Conservation (phyloP, 2,113 vertebrate genomes). For the Micromys minutus region DNA sequence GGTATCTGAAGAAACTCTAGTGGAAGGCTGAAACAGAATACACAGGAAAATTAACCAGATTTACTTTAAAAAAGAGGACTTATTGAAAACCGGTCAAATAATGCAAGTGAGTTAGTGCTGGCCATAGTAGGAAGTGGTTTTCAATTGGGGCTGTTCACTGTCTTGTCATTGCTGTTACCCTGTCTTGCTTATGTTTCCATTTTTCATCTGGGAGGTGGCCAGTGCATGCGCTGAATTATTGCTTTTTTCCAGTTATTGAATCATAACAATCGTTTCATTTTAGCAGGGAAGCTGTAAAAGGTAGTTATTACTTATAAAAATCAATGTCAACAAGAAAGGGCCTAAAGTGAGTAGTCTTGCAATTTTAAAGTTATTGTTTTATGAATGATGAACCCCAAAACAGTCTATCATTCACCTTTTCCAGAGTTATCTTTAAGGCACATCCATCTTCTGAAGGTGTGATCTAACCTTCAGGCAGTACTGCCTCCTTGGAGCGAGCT, state of each 20-base stretch:
- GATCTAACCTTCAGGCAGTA: neutral
- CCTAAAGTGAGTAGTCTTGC: neutral
- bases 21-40: slow-evolving; percentile 49
- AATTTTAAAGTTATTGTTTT: neutral
- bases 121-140: slow-evolving; percentile 8
- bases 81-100: slow-evolving; percentile 57
- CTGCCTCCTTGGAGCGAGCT: neutral
- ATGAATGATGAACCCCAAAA: neutral
- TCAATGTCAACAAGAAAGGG: neutral
- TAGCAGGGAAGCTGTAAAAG: slow-evolving; percentile 2
- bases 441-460: rapidly evolving
- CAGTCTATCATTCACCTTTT: neutral
- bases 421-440: neutral
- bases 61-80: neutral
- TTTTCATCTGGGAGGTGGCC: slow-evolving; percentile 27
- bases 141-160: slow-evolving; percentile 54
- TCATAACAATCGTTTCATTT: slow-evolving; percentile 14
- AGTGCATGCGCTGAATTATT: neutral
- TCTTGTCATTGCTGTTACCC: slow-evolving; percentile 28
- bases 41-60: slow-evolving; percentile 47
- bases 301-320: slow-evolving; percentile 11
- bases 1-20: slow-evolving; percentile 3
- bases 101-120: slow-evolving; percentile 63
- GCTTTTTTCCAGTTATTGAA: slow-evolving; percentile 52
- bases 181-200: neutral